Base-by-base conservation (phyloP, 2,797 vertebrate species). In the Bufotes viridis region DNA sequence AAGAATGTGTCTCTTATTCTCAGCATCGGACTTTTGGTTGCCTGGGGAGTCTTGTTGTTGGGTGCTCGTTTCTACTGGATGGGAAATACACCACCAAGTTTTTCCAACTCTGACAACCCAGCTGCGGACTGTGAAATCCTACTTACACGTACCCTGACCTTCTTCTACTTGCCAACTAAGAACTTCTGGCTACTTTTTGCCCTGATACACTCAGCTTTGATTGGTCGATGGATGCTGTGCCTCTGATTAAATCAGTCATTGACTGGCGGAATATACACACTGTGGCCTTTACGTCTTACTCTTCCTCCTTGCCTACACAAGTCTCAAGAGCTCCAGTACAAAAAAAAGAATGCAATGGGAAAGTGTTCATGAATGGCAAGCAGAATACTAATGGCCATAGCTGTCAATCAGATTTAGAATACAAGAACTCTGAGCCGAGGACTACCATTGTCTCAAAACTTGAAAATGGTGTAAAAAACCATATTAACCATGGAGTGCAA, bases 51-150 rank as follows among this genome's bases (percentile, higher is more conserved):
- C 79, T 70, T 96, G 1, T 93, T 99, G 82, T 92, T 99, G 92
- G 96, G 96, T 63, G 91, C 95, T 90, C 98, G 98, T 69, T 95
- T 99, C 42, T 99, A 98, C 95, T 99, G 98, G 98, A 99, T 99
- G 98, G 98, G 98, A 85, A 99, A 98, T 95, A 99, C 96, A 87
- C 98, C 98, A 15, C 98, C 98, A 20, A 99, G 98, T 93, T 99
- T 99, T 94, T 99, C 98, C 93, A 99, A 99, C 94, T 99, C 98
- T 0, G 98, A 99, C 94, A 99, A 99, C 94, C 98, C 98, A 0
- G 97, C 98, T 1, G 98, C 98, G 0, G 98, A 99, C 92, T 97
- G 96, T 0, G 95, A 97, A 26, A 97, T 95, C 78, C 92, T 97
- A 70, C 93, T 98, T 91, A 96, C 96, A n/a, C 95, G 98, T 90